Evolutionary conservation across 2,888 invertebrate species (phyloP), one percentile per base, ranked within the genome.

Genomic region (Cremastobaeus sp.): DNA sequence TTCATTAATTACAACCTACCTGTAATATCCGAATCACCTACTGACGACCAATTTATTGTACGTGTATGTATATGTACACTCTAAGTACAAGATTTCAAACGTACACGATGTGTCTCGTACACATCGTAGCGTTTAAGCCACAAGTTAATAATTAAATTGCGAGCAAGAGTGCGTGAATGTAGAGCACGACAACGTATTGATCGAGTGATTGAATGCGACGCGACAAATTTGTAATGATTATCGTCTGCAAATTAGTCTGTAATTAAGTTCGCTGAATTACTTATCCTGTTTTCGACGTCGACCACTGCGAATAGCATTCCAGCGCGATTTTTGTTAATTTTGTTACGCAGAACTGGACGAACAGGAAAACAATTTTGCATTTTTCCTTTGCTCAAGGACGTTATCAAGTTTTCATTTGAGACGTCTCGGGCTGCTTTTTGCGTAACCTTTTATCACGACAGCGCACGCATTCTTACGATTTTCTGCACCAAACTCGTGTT

Each of bases 61-160:
- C n/a, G n/a, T n/a, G n/a, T n/a, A n/a, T n/a, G n/a, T n/a, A n/a
- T n/a, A n/a, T n/a, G n/a, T n/a, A n/a, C n/a, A n/a, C n/a, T n/a
- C n/a, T n/a, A n/a, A n/a, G n/a, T n/a, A n/a, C n/a, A n/a, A 28
- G 28, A 45, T 12, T 50, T 14, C 6, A 18, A 35, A 45, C 15
- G 9, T 45, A 25, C n/a, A n/a, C n/a, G n/a, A n/a, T n/a, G n/a
- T n/a, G n/a, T 35, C 57, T 34, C 43, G 43, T 57, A 57, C 45
- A 35, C n/a, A n/a, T 20, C 8, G 35, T 14, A 25, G 34, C 34
- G 15, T 41, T 34, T 45, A 20, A 41, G 15, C 43, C 35, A 8
- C 57, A 34, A 43, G 43, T 45, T n/a, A 57, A 57, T 57, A 57
- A 57, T 57, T 57, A 45, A 57, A 43, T 45, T 21, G 57, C 45